Conservation (phyloP, 2,797 vertebrate species). For the Crypturellus tataupa region DNA sequence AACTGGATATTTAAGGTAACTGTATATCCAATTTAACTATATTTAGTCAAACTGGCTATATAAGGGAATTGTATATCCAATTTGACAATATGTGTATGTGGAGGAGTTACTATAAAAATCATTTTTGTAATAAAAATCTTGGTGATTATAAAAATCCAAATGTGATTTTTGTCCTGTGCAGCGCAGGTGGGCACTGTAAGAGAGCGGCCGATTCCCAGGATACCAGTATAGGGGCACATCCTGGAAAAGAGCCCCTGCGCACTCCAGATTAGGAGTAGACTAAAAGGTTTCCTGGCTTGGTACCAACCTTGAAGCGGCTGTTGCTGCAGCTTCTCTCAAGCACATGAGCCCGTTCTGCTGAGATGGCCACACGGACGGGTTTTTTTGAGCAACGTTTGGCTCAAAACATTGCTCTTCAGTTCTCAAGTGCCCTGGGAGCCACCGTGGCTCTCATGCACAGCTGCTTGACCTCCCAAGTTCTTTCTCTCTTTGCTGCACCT, state of each 20-base stretch:
- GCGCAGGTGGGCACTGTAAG: constrained; percentile 39
- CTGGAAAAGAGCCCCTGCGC: neutral
- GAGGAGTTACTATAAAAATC: neutral
- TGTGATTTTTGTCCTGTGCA: neutral
- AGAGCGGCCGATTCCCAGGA: neutral
- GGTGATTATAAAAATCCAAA: neutral
- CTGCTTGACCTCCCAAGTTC: neutral
- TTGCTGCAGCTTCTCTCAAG: neutral
- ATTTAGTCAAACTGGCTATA: neutral
- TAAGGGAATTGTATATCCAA: no score
- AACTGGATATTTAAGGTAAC: neutral
- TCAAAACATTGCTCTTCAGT: neutral
- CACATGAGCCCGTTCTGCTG: neutral
- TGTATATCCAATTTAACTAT: neutral
- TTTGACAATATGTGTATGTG: neutral
- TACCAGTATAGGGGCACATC: neutral
- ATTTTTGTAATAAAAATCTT: neutral
- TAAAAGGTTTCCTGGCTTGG: neutral
- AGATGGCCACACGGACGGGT: neutral
- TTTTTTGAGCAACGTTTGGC: neutral
- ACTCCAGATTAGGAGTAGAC: neutral
- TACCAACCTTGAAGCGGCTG: neutral
- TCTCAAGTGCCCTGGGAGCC: neutral
- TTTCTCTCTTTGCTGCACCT: neutral
- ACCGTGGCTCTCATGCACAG: rapidly evolving